Conservation (phyloP, 2,113 vertebrate genomes). For the Anarhynchus alexandrinus region DNA sequence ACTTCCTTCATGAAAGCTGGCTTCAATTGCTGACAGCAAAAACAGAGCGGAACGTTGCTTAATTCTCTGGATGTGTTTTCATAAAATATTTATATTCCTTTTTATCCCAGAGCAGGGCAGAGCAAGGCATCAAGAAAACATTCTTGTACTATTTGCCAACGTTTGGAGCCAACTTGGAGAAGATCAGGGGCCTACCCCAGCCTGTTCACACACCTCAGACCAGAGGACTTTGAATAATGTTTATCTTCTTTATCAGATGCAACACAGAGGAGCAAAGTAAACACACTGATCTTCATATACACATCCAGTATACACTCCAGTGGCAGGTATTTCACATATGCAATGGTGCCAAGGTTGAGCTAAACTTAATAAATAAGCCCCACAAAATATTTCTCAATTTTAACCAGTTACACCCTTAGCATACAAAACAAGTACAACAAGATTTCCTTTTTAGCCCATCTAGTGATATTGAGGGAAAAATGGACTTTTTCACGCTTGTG, state of each 20-base stretch:
- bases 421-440: neutral
- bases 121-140: neutral
- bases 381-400: neutral
- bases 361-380: neutral
- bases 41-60: neutral
- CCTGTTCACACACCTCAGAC: neutral
- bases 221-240: neutral
- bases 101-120: neutral
- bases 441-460: neutral
- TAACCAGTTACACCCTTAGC: neutral
- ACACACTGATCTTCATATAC: neutral
- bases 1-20: conserved; percentile 88
- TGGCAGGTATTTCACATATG: neutral
- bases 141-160: neutral
- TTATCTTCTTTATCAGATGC: neutral
- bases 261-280: neutral
- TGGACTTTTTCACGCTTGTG: neutral
- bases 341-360: neutral
- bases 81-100: neutral
- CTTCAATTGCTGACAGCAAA: conserved; percentile 81
- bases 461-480: neutral
- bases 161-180: neutral
- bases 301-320: too few species aligned
- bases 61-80: neutral
- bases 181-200: neutral